Evolutionary conservation across 2,797 vertebrate species (phyloP).

Genomic region (Caiman crocodilus): DNA sequence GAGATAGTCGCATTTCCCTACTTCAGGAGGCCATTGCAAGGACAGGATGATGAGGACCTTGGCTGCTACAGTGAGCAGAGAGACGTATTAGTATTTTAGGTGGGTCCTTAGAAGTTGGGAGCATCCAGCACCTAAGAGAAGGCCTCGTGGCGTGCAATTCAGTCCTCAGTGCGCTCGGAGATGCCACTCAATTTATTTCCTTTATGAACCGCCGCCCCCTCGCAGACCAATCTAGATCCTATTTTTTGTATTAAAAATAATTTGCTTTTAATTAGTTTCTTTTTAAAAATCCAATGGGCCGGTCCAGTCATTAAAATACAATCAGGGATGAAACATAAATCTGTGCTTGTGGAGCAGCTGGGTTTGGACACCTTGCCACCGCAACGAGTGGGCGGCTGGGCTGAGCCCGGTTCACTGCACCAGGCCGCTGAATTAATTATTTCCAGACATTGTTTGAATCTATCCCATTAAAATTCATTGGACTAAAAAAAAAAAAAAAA

Average conservation of each 20-base stretch:
- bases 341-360: accelerated
- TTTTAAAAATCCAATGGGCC: neutral
- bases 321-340: accelerated
- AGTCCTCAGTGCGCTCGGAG: neutral
- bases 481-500: conserved; percentile 26
- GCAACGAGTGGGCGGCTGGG: neutral
- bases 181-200: neutral
- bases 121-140: neutral
- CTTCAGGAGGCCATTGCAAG: neutral
- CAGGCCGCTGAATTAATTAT: neutral
- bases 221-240: neutral
- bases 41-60: too few species aligned
- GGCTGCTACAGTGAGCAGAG: too few species aligned
- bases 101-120: neutral
- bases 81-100: too few species aligned
- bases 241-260: neutral
- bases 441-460: conserved; percentile 14
- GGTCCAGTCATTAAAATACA: neutral
- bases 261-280: neutral
- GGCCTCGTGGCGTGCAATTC: neutral
- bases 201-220: neutral
- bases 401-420: neutral
- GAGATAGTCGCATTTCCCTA: neutral
- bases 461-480: conserved; percentile 39
- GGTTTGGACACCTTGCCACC: accelerated